Evolutionary conservation across 2,113 vertebrate species (phyloP).

Genomic region (Pterocles gutturalis): DNA sequence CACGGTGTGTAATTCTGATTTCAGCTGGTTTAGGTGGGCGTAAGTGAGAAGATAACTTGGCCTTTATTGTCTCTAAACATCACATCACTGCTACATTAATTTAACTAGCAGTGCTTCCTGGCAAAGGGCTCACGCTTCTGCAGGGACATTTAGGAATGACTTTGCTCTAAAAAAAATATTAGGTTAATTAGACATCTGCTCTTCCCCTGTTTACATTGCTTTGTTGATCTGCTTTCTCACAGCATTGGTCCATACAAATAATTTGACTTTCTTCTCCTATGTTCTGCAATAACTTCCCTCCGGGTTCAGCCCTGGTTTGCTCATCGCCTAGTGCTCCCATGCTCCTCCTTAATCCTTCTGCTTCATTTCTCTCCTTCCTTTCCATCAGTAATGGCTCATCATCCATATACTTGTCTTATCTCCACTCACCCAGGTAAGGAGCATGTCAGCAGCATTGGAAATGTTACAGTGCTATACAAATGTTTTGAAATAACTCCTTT

Average conservation of each 20-base stretch:
- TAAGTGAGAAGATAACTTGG: neutral
- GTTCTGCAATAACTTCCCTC: neutral
- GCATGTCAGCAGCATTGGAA: neutral
- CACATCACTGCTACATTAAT: slow-evolving; percentile 7
- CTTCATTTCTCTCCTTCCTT: neutral
- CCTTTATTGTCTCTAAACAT: slow-evolving; percentile 32
- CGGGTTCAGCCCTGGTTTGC: neutral
- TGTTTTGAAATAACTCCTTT: neutral
- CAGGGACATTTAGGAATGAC: slow-evolving; percentile 15
- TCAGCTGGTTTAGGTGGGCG: slow-evolving; percentile 2
- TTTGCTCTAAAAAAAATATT: neutral
- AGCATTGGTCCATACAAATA: neutral
- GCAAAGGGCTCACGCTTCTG: slow-evolving; percentile 19
- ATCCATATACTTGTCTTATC: neutral
- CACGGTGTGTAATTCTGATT: neutral
- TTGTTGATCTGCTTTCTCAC: slow-evolving; percentile 2
- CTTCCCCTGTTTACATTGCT: neutral
- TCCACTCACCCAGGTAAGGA: neutral
- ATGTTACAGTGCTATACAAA: neutral
- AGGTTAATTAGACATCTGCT: slow-evolving; percentile 57
- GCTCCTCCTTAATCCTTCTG: neutral
- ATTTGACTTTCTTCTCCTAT: neutral
- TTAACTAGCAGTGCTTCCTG: slow-evolving; percentile 25
- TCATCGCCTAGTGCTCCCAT: neutral
- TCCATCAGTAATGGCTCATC: neutral